These are phyloP conservation scores for Oedothorax gibbosus DNA, from an alignment of 1,140 invertebrate species.

Conservation along the genomic window DNA sequence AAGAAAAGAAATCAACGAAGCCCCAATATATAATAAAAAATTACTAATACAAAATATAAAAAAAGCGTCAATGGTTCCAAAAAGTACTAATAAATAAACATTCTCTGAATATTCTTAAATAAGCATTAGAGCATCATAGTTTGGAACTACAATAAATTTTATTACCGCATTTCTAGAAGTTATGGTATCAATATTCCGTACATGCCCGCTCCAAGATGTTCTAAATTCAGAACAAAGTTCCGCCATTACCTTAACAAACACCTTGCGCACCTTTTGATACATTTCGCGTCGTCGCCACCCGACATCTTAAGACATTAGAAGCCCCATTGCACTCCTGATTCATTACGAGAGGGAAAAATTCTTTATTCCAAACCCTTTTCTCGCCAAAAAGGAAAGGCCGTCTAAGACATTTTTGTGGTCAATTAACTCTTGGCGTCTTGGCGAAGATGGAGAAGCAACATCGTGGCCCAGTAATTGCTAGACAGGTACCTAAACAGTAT, in stretches of 20 bases:
- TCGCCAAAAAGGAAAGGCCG: slow-evolving; percentile 9
- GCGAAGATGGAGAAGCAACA: slow-evolving; percentile 21
- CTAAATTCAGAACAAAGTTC: too few relatives aligned
- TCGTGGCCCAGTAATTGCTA: slow-evolving; percentile 24
- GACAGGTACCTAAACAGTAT: neutral
- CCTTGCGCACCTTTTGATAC: neutral
- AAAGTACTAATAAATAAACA: too few relatives aligned
- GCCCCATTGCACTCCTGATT: slow-evolving; percentile 40
- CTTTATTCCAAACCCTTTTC: slow-evolving; percentile 6
- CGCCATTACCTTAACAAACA: neutral
- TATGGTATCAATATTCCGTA: too few relatives aligned
- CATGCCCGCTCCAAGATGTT: too few relatives aligned
- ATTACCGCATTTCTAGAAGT: too few relatives aligned
- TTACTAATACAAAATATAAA: too few relatives aligned
- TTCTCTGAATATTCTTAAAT: too few relatives aligned
- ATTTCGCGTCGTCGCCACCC: slow-evolving; percentile 7
- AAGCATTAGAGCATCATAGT: too few relatives aligned
- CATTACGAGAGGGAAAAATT: neutral
- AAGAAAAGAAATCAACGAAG: too few relatives aligned
- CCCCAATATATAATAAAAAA: too few relatives aligned
- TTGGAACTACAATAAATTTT: too few relatives aligned
- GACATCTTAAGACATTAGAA: neutral
- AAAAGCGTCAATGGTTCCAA: too few relatives aligned
- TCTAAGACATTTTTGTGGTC: slow-evolving; percentile 35
- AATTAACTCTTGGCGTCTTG: slow-evolving; percentile 27